Evolutionary conservation across 2,113 vertebrate genomes (phyloP).

Genomic region (Galbula dea): DNA sequence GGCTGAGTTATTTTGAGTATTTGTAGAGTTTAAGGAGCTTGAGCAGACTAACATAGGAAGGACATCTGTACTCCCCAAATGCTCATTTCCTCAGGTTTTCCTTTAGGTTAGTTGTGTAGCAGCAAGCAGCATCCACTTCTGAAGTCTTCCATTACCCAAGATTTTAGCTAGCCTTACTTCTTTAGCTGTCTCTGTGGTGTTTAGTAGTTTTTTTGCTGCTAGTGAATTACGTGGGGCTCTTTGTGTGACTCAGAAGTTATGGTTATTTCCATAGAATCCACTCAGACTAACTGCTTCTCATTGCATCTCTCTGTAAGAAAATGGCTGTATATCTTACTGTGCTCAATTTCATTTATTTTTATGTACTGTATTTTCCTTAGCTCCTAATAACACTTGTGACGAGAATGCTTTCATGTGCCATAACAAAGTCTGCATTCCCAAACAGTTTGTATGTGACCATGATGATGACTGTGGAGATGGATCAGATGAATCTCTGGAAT

Average conservation of each 20-base stretch:
- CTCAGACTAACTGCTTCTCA: neutral
- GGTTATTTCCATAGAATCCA: neutral
- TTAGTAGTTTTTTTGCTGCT: neutral
- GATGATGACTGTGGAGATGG: slow-evolving; percentile 96
- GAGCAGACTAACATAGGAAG: neutral
- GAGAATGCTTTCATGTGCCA: slow-evolving; percentile 90
- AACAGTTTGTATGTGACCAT: slow-evolving; percentile 91
- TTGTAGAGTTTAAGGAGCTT: neutral
- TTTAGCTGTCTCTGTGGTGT: neutral
- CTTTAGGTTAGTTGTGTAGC: neutral
- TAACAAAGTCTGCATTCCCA: slow-evolving; percentile 92
- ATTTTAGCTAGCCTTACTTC: neutral
- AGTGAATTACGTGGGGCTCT: neutral
- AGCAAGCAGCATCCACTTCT: neutral
- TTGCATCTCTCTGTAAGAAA: neutral
- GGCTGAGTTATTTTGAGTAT: neutral
- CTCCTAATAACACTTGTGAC: slow-evolving; percentile 95
- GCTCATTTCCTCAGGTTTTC: neutral
- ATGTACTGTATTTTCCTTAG: slow-evolving; percentile 69
- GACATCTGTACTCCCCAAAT: neutral
- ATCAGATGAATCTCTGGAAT: slow-evolving; percentile 91
- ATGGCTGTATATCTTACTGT: neutral
- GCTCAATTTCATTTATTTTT: neutral
- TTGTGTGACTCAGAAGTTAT: neutral
- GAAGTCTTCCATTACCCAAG: neutral